Percentiles rank a stretch among this genome's conserved stretches.
Conservation (phyloP, 2,113 vertebrate genomes). For the Lasiurus borealis region DNA sequence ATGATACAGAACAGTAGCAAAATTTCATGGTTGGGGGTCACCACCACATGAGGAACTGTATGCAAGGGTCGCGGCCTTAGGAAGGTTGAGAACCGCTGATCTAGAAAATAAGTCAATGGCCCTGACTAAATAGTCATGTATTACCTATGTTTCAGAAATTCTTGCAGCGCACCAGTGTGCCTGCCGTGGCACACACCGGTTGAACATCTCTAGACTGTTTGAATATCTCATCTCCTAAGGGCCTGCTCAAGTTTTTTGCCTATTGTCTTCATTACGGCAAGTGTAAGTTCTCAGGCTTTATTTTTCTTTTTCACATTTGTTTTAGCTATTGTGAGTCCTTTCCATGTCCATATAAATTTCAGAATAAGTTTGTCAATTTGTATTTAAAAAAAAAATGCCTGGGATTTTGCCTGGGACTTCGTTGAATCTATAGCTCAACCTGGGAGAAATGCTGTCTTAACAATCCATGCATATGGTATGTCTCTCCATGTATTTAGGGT, state of each 20-base stretch:
- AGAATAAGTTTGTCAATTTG: constrained; percentile 19
- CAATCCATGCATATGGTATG: not conserved
- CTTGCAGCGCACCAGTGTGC: not conserved
- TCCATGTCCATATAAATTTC: constrained; percentile 11
- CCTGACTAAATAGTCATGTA: not conserved
- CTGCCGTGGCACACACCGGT: too few relatives aligned
- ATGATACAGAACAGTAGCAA: too few relatives aligned
- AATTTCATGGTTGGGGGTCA: too few relatives aligned
- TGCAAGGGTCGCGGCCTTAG: too few relatives aligned
- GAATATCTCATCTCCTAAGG: constrained; percentile 11
- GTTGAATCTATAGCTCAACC: not conserved
- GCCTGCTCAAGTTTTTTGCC: not conserved
- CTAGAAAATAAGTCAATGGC: not conserved
- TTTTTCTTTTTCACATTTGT: constrained; percentile 52
- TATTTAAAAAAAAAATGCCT: not conserved
- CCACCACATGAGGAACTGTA: too few relatives aligned
- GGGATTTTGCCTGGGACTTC: too few relatives aligned
- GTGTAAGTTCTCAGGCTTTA: not conserved
- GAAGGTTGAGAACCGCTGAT: not conserved
- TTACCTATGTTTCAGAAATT: not conserved
- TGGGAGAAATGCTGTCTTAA: not conserved
- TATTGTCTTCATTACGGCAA: not conserved
- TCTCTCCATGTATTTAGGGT: not conserved
- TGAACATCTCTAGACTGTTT: not conserved
- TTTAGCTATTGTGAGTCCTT: constrained; percentile 1